These are phyloP conservation scores for Tylochromis polylepis DNA, from an alignment of 2,113 vertebrate genomes.

Conservation along the genomic window DNA sequence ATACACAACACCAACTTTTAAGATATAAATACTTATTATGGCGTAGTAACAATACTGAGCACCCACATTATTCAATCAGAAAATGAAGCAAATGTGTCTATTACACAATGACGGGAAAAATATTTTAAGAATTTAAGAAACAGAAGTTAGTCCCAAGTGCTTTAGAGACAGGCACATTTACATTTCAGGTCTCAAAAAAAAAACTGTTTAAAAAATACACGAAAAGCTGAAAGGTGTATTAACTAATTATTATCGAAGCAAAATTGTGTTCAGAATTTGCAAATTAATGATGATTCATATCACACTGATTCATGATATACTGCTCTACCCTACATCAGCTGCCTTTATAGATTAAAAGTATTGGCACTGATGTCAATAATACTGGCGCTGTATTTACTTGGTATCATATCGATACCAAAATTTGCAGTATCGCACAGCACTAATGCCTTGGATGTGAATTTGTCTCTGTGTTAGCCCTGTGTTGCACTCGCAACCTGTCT, in stretches of 20 bases:
- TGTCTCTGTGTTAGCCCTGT: neutral
- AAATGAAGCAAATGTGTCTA: neutral
- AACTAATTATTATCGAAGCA: neutral
- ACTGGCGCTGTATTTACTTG: no score
- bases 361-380: no score
- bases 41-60: neutral
- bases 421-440: neutral
- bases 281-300: neutral
- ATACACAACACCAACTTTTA: neutral
- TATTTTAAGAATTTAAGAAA: neutral
- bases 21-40: neutral
- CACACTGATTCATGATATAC: neutral
- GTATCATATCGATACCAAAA: no score
- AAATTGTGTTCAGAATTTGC: neutral
- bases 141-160: neutral
- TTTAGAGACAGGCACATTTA: neutral
- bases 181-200: no score
- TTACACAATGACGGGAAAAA: neutral
- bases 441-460: neutral
- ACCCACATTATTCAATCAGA: neutral
- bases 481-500: neutral
- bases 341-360: neutral
- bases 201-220: neutral
- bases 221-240: neutral
- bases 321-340: neutral